These are phyloP conservation scores for Ictidomys tridecemlineatus DNA, from an alignment of 2,113 vertebrate genomes.

Conservation along the genomic window DNA sequence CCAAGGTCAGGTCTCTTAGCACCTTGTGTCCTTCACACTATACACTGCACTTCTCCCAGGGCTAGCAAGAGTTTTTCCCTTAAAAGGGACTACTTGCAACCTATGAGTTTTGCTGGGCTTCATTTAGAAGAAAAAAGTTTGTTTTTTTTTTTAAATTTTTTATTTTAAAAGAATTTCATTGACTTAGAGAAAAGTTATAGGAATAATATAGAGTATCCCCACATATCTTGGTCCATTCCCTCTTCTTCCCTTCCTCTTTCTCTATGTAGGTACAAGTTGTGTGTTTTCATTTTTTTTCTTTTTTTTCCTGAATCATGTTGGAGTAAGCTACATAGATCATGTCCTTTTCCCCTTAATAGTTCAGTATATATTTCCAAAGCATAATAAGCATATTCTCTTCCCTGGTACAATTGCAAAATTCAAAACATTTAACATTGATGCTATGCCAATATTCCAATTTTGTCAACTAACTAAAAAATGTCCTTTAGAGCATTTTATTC, in stretches of 20 bases:
- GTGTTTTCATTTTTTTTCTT: background rate
- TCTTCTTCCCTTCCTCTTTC: background rate
- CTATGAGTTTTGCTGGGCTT: background rate
- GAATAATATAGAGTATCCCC: background rate
- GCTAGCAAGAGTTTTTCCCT: background rate
- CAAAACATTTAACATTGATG: conserved; percentile 10
- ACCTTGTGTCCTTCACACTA: too few relatives aligned
- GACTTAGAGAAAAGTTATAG: background rate
- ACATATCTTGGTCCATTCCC: background rate
- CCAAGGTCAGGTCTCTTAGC: background rate
- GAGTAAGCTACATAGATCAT: background rate
- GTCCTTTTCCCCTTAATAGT: background rate
- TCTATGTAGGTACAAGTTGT: background rate
- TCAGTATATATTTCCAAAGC: background rate
- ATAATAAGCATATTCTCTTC: background rate
- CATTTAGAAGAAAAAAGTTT: background rate
- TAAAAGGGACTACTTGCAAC: background rate
- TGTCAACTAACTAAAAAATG: background rate
- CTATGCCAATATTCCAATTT: conserved; percentile 15
- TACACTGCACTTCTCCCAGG: accelerated
- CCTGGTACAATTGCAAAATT: background rate
- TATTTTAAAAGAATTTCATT: background rate
- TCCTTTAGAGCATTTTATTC: background rate
- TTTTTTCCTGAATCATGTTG: background rate
- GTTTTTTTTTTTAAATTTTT: background rate